These are phyloP conservation scores for Saiga tatarica DNA, from an alignment of 2,113 vertebrate species.

Conservation along the genomic window DNA sequence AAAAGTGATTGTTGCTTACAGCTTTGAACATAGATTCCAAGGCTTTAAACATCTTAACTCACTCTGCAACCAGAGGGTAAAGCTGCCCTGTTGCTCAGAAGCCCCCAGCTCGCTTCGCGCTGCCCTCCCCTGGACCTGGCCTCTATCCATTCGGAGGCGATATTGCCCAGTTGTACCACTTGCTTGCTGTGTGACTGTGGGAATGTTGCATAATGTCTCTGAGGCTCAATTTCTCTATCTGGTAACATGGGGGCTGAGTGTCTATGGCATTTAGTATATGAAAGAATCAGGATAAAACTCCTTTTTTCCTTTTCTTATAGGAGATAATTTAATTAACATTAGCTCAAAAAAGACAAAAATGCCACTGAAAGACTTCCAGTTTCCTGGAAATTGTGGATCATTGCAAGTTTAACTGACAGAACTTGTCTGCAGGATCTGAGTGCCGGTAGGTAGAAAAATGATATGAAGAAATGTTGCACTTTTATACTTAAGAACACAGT, in stretches of 20 bases:
- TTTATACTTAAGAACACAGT: not conserved
- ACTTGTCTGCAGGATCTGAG: not conserved
- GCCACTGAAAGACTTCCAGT: not conserved
- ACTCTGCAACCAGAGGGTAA: not conserved
- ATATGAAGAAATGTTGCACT: not conserved
- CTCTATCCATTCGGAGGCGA: not conserved
- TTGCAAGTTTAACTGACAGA: not conserved
- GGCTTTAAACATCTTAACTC: not conserved
- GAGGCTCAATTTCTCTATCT: not conserved
- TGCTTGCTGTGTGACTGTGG: not conserved
- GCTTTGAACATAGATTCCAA: not conserved
- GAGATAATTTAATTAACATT: not conserved
- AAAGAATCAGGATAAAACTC: not conserved
- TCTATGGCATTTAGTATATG: not conserved
- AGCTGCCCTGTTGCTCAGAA: not conserved
- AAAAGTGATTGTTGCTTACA: not conserved
- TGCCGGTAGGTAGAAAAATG: not conserved
- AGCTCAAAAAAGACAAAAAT: not conserved
- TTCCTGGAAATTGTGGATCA: not conserved
- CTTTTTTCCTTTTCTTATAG: not conserved
- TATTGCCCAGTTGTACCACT: not conserved
- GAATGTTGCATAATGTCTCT: not conserved
- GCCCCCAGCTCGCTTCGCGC: accelerated
- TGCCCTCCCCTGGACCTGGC: accelerated
- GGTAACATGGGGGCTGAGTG: too few species aligned